A percentile compares a stretch with the other conserved stretches of the same genome.
Evolutionary conservation across 2,888 invertebrate genomes (phyloP).

Genomic region (Mimumesa dahlbomi): DNA sequence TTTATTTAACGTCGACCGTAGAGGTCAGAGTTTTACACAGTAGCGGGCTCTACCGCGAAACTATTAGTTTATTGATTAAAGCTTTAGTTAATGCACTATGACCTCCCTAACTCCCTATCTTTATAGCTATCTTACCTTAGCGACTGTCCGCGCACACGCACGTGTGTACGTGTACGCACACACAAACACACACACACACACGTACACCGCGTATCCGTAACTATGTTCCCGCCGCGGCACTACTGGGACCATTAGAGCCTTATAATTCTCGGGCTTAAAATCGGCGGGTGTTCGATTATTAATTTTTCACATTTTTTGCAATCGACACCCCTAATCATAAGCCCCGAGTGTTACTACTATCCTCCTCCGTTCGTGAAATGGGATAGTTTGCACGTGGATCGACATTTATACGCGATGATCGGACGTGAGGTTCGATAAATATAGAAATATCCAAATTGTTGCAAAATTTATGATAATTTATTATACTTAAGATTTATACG

Average conservation of each 20-base stretch:
- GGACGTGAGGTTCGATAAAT: no score
- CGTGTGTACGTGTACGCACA: constrained; percentile 15
- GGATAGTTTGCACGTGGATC: neutral
- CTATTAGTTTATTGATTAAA: constrained; percentile 67
- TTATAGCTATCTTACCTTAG: constrained; percentile 46
- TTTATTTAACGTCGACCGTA: constrained; percentile 35
- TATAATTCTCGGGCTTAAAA: constrained; percentile 40
- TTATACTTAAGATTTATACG: no score
- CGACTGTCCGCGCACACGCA: constrained; percentile 21
- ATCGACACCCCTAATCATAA: constrained; percentile 19
- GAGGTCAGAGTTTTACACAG: constrained; percentile 67
- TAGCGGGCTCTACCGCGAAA: constrained; percentile 60
- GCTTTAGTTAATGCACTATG: constrained; percentile 48
- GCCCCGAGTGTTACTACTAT: neutral
- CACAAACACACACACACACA: constrained; percentile 1
- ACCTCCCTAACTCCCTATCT: constrained; percentile 57
- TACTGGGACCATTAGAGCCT: constrained; percentile 21
- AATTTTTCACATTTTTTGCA: no score
- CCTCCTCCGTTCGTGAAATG: neutral
- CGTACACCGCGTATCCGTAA: constrained; percentile 8
- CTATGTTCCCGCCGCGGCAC: neutral
- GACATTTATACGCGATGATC: neutral
- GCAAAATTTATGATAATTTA: no score
- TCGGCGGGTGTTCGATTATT: constrained; percentile 28
- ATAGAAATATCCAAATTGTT: no score